Conservation (phyloP, 2,113 vertebrate species). For the Hiodon tergisus region DNA sequence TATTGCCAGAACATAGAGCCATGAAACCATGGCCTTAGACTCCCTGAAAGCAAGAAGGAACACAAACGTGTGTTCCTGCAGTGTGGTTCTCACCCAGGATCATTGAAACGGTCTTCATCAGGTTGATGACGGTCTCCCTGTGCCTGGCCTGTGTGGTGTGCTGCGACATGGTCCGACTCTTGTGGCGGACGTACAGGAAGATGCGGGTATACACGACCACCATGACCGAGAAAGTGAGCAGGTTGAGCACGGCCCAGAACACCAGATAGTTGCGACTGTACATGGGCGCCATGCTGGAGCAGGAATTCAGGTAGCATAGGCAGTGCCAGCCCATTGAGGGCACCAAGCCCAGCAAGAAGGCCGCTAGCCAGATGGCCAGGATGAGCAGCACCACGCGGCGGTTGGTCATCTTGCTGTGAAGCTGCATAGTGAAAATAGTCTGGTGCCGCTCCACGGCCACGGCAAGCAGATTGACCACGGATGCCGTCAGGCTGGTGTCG, state of each 20-base stretch:
- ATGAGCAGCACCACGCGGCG: conserved; percentile 76
- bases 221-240: conserved; percentile 82
- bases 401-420: conserved; percentile 80
- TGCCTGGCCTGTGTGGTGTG: conserved; percentile 65
- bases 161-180: conserved; percentile 58
- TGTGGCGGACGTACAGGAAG: conserved; percentile 75
- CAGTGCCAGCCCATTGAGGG: conserved; percentile 85
- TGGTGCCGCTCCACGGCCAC: conserved; percentile 86
- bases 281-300: conserved; percentile 79
- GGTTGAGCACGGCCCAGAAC: conserved; percentile 85
- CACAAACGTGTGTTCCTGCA: background rate
- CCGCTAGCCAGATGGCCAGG: conserved; percentile 72
- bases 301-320: conserved; percentile 66
- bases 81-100: conserved; percentile 71
- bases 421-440: conserved; percentile 83
- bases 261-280: conserved; percentile 83
- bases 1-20: too few species aligned
- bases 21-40: too few species aligned
- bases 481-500: conserved; percentile 85
- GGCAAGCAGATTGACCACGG: conserved; percentile 82
- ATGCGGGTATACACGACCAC: conserved; percentile 77
- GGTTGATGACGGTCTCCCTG: conserved; percentile 70
- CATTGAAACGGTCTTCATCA: conserved; percentile 88
- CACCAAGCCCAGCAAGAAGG: conserved; percentile 77
- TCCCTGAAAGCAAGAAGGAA: background rate